A percentile compares a stretch with the other conserved stretches of the same genome.
phyloP scores from a whole-genome alignment of 2,797 vertebrate genomes.

The Oryzias dopingdopingensis region DNA sequence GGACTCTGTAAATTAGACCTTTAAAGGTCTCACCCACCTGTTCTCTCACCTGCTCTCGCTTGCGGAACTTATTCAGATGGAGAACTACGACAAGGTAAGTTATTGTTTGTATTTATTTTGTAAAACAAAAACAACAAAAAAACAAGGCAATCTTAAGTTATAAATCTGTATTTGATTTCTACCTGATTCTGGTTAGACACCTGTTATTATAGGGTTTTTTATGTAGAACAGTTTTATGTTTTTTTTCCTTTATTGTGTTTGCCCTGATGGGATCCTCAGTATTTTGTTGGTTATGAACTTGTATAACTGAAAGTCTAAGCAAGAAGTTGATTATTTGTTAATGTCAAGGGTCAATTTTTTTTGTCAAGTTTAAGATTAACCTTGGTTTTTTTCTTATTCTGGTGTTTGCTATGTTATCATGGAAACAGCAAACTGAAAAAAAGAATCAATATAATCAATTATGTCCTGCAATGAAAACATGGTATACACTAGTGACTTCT shows the following conservation, averaged over 20 bases:
- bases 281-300: slow-evolving; percentile 4
- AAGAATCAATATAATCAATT: slow-evolving; percentile 41
- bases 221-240: neutral
- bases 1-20: slow-evolving; percentile 30
- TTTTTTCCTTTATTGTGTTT: slow-evolving; percentile 6
- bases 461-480: slow-evolving; percentile 31
- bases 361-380: too few species aligned
- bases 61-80: slow-evolving; percentile 58
- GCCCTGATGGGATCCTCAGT: slow-evolving; percentile 14
- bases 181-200: neutral
- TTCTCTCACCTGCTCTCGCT: slow-evolving; percentile 37
- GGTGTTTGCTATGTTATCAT: slow-evolving; percentile 15
- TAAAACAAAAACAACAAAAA: neutral
- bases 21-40: slow-evolving; percentile 29
- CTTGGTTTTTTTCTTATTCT: too few species aligned
- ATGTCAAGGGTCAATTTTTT: too few species aligned
- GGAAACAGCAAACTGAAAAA: slow-evolving; percentile 16
- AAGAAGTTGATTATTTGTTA: neutral
- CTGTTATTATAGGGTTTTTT: neutral
- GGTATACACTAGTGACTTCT: slow-evolving; percentile 35
- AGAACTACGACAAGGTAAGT: slow-evolving; percentile 65
- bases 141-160: neutral
- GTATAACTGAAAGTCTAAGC: neutral
- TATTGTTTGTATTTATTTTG: slow-evolving; percentile 13
- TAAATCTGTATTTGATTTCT: neutral